phyloP scores from a whole-genome alignment of 1,140 invertebrate species.

The Drosophila bifasciata region DNA sequence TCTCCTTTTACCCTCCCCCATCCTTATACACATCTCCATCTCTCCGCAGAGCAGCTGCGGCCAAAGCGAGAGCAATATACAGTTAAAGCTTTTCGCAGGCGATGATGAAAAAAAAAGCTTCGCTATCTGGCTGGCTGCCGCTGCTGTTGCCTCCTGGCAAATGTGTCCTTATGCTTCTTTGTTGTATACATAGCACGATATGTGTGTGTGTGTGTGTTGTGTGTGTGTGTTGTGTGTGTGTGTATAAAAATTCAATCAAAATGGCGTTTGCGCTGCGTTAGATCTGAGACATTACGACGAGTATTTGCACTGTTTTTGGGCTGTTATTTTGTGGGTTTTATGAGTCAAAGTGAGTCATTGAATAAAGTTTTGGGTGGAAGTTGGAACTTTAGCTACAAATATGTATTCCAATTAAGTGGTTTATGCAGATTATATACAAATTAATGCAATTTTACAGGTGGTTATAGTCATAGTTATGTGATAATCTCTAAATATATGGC shows the following conservation, averaged over 20 bases:
- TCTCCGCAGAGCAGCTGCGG: conserved; percentile 38
- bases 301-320: conserved; percentile 18
- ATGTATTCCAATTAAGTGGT: too few species aligned
- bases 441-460: too few species aligned
- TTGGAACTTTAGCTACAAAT: too few species aligned
- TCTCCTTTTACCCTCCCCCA: background rate
- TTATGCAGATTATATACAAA: too few species aligned
- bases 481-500: too few species aligned
- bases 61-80: conserved; percentile 72
- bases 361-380: too few species aligned
- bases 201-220: too few species aligned
- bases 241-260: conserved; percentile 67
- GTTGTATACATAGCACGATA: conserved; percentile 16
- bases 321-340: background rate
- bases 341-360: too few species aligned
- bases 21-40: conserved; percentile 18
- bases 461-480: too few species aligned
- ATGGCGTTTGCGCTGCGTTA: conserved; percentile 51
- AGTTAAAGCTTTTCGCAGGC: conserved; percentile 52
- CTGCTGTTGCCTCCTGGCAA: conserved; percentile 60
- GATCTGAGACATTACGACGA: conserved; percentile 4
- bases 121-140: conserved; percentile 67
- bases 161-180: conserved; percentile 51
- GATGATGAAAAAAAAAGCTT: conserved; percentile 54
- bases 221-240: conserved; percentile 37